Percentiles rank a stretch among this genome's conserved stretches.
These are phyloP conservation scores for Zele albiditarsus DNA, from an alignment of 2,888 invertebrate genomes.

Conservation along the genomic window DNA sequence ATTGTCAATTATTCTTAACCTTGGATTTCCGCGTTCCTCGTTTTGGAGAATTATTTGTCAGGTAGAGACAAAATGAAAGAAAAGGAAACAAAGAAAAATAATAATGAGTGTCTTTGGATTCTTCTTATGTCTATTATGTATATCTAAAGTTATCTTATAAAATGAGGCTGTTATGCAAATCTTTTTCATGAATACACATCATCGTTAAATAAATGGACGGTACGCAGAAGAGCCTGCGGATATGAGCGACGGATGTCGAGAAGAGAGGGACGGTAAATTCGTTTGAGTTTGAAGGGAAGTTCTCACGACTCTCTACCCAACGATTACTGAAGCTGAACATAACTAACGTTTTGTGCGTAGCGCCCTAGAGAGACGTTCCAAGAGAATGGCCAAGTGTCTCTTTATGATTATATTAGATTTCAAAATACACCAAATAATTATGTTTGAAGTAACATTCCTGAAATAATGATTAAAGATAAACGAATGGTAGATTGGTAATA, in stretches of 20 bases:
- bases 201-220: not conserved
- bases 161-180: not conserved
- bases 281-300: constrained; percentile 34
- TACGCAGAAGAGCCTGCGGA: constrained; percentile 15
- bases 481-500: no score
- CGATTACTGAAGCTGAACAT: constrained; percentile 21
- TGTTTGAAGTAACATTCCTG: not conserved
- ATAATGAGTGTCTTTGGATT: not conserved
- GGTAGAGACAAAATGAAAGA: not conserved
- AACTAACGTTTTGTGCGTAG: not conserved
- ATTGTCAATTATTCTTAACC: not conserved
- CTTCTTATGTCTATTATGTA: not conserved
- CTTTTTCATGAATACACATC: not conserved
- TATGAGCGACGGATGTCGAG: constrained; percentile 34
- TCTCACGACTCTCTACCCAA: constrained; percentile 32
- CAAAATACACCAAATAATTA: not conserved
- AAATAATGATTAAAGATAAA: no score
- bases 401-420: not conserved
- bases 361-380: constrained; percentile 15
- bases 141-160: not conserved
- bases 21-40: not conserved
- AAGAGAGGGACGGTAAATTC: constrained; percentile 13
- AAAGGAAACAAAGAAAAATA: no score
- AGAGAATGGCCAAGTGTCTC: not conserved
- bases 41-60: not conserved